A percentile compares a stretch with the other conserved stretches of the same genome.
Conservation (phyloP, 2,888 invertebrate genomes). For the Thecocarcelia acutangulata region DNA sequence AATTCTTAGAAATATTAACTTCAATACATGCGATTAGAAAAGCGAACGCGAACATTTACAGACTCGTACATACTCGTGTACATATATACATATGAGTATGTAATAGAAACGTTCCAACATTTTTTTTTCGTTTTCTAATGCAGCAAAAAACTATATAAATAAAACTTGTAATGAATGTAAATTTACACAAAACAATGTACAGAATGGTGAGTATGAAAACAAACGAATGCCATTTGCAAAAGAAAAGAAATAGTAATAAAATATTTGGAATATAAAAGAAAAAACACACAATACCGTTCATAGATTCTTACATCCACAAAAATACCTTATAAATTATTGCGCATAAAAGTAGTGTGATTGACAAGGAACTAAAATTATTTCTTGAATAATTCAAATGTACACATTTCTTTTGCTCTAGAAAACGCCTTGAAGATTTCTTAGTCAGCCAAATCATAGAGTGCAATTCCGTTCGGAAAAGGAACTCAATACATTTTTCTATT, state of each 20-base stretch:
- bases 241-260: conserved; percentile 9
- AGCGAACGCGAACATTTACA: neutral
- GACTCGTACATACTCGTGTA: too few relatives aligned
- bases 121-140: conserved; percentile 2
- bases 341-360: conserved; percentile 21
- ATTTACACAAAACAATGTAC: conserved; percentile 49
- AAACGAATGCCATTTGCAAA: conserved; percentile 19
- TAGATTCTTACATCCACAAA: conserved; percentile 7
- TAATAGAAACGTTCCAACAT: conserved; percentile 30
- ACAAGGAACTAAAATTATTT: neutral
- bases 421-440: too few relatives aligned
- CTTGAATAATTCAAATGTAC: too few relatives aligned
- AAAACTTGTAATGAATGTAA: conserved; percentile 57
- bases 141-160: conserved; percentile 35
- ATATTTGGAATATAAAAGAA: conserved; percentile 37
- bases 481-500: too few relatives aligned
- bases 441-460: too few relatives aligned
- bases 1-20: conserved; percentile 43
- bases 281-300: neutral
- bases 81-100: neutral
- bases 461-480: too few relatives aligned
- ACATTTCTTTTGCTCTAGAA: too few relatives aligned
- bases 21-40: conserved; percentile 26
- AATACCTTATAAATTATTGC: conserved; percentile 38
- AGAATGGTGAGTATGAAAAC: conserved; percentile 25